Evolutionary conservation across 2,797 vertebrate genomes (phyloP), one percentile per base, ranked within the genome.

Genomic region (Gymnocypris eckloni): DNA sequence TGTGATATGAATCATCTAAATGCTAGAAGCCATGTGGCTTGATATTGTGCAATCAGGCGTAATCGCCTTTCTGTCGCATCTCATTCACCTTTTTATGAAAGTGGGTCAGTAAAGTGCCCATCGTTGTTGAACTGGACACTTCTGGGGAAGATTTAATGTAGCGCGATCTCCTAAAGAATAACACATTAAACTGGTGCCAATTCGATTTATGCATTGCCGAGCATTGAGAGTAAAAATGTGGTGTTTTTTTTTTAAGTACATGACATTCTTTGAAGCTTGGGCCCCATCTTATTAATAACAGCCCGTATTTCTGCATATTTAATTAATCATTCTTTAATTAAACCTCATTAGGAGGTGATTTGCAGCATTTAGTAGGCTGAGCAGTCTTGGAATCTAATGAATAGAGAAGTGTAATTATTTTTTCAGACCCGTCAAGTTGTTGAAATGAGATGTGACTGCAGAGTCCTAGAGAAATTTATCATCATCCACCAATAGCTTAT

Each of bases 1-100:
- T 84, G 85, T 79, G 59, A 84, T 37, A 87, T 90, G 86, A 87
- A 81, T 89, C 88, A 88, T 90, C 86, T 78, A 82, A 70, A 85
- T 50, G 82, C 82, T 54, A 70, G 79, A 77, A 77, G 79, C 82
- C 76, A 85, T 64, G 77, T 81, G 71, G 76, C 54, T 81, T 81
- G 86, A 89, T 86, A 87, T 77, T 87, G 76, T 81, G 72, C 82
- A 83, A 81, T 88, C 85, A 81, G 50, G 41, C 72, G 37, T 85
- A 86, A 85, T 90, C 77, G 71, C 61, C 76, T 84, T 70, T 59
- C 79, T 79, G 56, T 83, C 80, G 41, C 70, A 72, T 76, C 76
- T 80, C 37, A 78, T 86, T 89, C 76, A 66, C 64, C 75, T 85
- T 79, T 82, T 84, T 86, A 48, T 82, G 79, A 84, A 70, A 45